Evolutionary conservation across 2,797 vertebrate genomes (phyloP).

Genomic region (Eulemur mongoz): DNA sequence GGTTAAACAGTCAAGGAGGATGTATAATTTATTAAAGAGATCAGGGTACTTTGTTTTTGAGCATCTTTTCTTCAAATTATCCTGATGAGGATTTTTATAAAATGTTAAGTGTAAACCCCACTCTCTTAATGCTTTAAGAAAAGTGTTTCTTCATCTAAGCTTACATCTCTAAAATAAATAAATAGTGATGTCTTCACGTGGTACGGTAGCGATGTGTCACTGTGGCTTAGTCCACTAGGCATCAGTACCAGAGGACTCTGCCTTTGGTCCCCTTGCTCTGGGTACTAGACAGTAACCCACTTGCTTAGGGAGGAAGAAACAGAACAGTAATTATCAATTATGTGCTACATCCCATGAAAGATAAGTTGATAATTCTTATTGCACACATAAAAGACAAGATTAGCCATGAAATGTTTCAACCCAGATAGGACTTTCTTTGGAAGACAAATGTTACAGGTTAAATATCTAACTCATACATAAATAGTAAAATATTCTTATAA

Average conservation of each 20-base stretch:
- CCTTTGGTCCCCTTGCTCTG: not conserved
- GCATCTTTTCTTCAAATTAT: slow-evolving; percentile 8
- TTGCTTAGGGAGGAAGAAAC: not conserved
- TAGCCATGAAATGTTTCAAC: not conserved
- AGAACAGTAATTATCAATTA: not conserved
- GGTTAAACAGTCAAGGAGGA: not conserved
- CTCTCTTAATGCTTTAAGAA: not conserved
- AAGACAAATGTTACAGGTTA: not conserved
- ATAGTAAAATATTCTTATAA: not conserved
- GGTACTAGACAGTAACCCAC: not conserved
- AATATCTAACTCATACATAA: not conserved
- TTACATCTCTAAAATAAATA: not conserved
- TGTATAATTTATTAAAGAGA: not conserved
- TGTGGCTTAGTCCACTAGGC: not conserved
- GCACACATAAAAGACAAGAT: not conserved
- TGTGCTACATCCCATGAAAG: not conserved
- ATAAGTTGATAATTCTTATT: not conserved
- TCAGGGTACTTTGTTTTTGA: not conserved
- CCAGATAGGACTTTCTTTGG: not conserved
- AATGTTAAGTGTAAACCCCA: not conserved
- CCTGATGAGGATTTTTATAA: not conserved
- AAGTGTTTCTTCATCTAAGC: not conserved
- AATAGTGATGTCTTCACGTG: not conserved
- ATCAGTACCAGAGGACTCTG: too few relatives aligned
- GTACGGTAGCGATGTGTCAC: not conserved